These are phyloP conservation scores for Montipora cactus DNA, from an alignment of 64 coral and sea anemone genomes.

Conservation along the genomic window DNA sequence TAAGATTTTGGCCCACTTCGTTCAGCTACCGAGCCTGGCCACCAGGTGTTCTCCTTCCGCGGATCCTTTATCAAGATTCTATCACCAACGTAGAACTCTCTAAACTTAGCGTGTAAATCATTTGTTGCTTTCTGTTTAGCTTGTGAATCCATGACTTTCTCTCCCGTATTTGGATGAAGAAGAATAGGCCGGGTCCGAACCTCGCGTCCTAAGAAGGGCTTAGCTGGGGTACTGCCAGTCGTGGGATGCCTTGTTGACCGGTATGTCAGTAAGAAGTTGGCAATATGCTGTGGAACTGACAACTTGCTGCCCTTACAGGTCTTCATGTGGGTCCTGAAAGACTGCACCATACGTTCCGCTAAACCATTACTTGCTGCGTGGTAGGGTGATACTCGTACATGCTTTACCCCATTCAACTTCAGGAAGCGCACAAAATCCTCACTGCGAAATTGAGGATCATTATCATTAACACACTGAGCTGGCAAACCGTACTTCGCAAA, in stretches of 20 bases:
- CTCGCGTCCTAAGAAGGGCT: constrained; percentile 31
- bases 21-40: constrained; percentile 50
- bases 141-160: constrained; percentile 42
- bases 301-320: not conserved
- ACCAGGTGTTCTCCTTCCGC: constrained; percentile 3
- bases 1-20: constrained; percentile 30
- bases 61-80: not conserved
- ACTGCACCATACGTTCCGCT: constrained; percentile 53
- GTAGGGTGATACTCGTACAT: not conserved
- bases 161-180: constrained; percentile 21
- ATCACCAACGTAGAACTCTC: constrained; percentile 48
- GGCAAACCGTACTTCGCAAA: too few relatives aligned
- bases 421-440: too few relatives aligned
- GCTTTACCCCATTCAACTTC: constrained; percentile 48
- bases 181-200: constrained; percentile 7
- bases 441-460: too few relatives aligned
- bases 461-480: too few relatives aligned
- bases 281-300: constrained; percentile 34
- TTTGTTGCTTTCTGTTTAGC: constrained; percentile 54
- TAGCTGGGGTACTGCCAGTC: constrained; percentile 32
- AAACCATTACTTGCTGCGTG: constrained; percentile 26
- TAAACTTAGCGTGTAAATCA: constrained; percentile 2
- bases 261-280: constrained; percentile 49
- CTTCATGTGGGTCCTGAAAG: constrained; percentile 48
- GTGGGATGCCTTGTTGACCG: constrained; percentile 34